phyloP scores from a whole-genome alignment of 2,113 vertebrate genomes.

The Dasyornis broadbenti region DNA sequence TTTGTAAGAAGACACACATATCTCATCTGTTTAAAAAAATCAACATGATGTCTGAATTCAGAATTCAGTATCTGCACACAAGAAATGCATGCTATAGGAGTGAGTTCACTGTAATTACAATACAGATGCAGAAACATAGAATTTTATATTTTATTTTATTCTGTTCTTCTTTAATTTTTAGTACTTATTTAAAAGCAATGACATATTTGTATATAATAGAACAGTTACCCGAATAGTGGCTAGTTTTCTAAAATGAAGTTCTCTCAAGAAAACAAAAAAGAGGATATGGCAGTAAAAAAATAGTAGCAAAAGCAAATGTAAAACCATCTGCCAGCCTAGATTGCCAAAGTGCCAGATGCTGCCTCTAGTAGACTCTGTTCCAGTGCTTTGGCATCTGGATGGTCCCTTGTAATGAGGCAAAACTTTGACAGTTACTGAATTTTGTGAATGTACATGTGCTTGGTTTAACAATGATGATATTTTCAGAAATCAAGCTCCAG shows the following conservation, averaged over 20 bases:
- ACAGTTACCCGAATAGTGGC: neutral
- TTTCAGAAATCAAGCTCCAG: neutral
- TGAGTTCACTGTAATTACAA: neutral
- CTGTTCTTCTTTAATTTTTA: neutral
- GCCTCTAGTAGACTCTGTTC: neutral
- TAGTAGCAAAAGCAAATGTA: neutral
- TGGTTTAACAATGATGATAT: neutral
- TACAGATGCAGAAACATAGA: neutral
- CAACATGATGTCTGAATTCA: neutral
- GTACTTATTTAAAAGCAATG: neutral
- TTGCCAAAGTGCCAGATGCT: constrained; percentile 11
- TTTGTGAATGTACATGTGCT: neutral
- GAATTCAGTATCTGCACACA: neutral
- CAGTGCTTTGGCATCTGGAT: neutral
- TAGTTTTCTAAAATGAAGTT: neutral
- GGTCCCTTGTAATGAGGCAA: neutral
- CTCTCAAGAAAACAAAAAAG: neutral
- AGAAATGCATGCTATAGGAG: neutral
- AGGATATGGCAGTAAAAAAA: neutral
- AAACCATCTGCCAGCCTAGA: neutral
- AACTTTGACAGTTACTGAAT: neutral
- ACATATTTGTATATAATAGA: neutral
- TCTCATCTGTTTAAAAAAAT: neutral
- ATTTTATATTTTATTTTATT: neutral
- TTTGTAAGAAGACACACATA: neutral